These are phyloP conservation scores for Rutpela maculata DNA, from an alignment of 2,888 invertebrate species.

Conservation along the genomic window DNA sequence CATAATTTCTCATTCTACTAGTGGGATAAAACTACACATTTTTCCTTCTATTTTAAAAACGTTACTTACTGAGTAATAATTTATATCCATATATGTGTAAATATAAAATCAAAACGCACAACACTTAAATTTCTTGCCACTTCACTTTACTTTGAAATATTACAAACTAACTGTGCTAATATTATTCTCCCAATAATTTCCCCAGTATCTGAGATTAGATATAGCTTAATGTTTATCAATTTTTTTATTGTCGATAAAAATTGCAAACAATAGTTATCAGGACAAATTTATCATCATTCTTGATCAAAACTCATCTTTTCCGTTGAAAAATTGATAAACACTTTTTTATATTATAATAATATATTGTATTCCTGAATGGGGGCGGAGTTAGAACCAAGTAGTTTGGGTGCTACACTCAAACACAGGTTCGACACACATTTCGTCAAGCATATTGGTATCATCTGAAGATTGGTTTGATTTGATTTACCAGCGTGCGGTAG, in stretches of 20 bases:
- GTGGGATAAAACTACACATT: too few relatives aligned
- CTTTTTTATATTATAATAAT: too few relatives aligned
- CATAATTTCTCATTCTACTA: too few relatives aligned
- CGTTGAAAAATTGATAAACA: not conserved
- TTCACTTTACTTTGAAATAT: slow-evolving; percentile 15
- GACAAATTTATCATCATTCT: slow-evolving; percentile 19
- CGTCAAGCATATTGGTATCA: too few relatives aligned
- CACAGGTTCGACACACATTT: too few relatives aligned
- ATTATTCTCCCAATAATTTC: slow-evolving; percentile 31
- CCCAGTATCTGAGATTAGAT: slow-evolving; percentile 23
- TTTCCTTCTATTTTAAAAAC: not conserved
- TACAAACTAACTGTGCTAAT: slow-evolving; percentile 25
- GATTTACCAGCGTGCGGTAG: too few relatives aligned
- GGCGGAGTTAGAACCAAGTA: too few relatives aligned
- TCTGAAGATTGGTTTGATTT: too few relatives aligned
- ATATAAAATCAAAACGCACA: slow-evolving; percentile 10
- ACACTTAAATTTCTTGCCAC: not conserved
- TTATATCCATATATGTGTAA: slow-evolving; percentile 24
- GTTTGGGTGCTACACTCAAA: too few relatives aligned
- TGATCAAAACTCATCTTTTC: not conserved
- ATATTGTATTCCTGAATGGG: too few relatives aligned
- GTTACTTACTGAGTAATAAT: slow-evolving; percentile 18
- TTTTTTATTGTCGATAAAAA: slow-evolving; percentile 31
- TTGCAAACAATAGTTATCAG: slow-evolving; percentile 22
- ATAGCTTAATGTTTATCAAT: slow-evolving; percentile 10